Percentiles rank a stretch among this genome's conserved stretches.
Evolutionary conservation across 1,140 invertebrate species (phyloP).

Genomic region (silkworm (Bombyx mori)): ASM3026992v2 NC_085121.1:12457501-12458000

Average conservation of each 20-base stretch:
- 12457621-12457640: conserved; percentile 10
- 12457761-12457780: not conserved
- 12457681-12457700: conserved; percentile 12
- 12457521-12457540: conserved; percentile 12
- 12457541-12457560: conserved; percentile 12
- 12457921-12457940: too few relatives aligned
- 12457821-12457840: not conserved
- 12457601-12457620: conserved; percentile 16
- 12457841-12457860: too few relatives aligned
- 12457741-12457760: too few relatives aligned
- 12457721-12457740: too few relatives aligned
- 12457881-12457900: not conserved
- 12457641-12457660: conserved; percentile 12
- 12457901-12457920: not conserved
- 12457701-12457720: conserved; percentile 8
- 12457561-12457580: conserved; percentile 30
- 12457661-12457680: conserved; percentile 11
- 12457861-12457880: too few relatives aligned
- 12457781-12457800: not conserved
- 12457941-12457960: too few relatives aligned
- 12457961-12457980: too few relatives aligned
- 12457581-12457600: conserved; percentile 29
- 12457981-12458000: too few relatives aligned
- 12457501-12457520: conserved; percentile 22
- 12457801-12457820: not conserved